Evolutionary conservation across 2,888 invertebrate species (phyloP).

Genomic region (Margaritifera margaritifera): DNA sequence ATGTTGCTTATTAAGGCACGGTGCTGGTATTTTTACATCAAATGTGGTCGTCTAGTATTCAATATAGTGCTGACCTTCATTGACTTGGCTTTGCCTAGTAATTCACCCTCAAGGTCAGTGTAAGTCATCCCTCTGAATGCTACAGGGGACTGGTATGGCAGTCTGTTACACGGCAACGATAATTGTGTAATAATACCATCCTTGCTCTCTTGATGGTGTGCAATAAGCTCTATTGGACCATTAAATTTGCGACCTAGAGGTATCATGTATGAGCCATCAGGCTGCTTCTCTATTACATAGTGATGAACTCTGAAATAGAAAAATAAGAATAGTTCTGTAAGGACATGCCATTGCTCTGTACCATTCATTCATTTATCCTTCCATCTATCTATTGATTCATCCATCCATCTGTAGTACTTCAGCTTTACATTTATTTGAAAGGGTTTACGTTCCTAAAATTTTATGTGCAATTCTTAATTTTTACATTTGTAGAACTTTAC

Average conservation of each 20-base stretch:
- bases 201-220: conserved; percentile 61
- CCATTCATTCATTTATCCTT: too few relatives aligned
- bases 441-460: too few relatives aligned
- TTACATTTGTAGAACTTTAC: too few relatives aligned
- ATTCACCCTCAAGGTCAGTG: conserved; percentile 64
- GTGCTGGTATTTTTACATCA: neutral
- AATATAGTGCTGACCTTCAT: conserved; percentile 42
- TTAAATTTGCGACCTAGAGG: conserved; percentile 68
- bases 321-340: neutral
- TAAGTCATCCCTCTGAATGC: conserved; percentile 71
- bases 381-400: too few relatives aligned
- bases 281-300: conserved; percentile 71
- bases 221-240: conserved; percentile 70
- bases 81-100: conserved; percentile 56
- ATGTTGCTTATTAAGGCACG: too few relatives aligned
- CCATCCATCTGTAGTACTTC: too few relatives aligned
- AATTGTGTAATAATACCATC: conserved; percentile 70
- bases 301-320: conserved; percentile 67
- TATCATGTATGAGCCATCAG: conserved; percentile 70
- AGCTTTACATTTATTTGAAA: too few relatives aligned
- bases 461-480: too few relatives aligned
- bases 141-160: conserved; percentile 59
- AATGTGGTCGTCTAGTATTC: neutral
- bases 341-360: too few relatives aligned
- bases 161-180: conserved; percentile 61